phyloP scores from a whole-genome alignment of 2,113 vertebrate species.

The Oryzias curvinotus region DNA sequence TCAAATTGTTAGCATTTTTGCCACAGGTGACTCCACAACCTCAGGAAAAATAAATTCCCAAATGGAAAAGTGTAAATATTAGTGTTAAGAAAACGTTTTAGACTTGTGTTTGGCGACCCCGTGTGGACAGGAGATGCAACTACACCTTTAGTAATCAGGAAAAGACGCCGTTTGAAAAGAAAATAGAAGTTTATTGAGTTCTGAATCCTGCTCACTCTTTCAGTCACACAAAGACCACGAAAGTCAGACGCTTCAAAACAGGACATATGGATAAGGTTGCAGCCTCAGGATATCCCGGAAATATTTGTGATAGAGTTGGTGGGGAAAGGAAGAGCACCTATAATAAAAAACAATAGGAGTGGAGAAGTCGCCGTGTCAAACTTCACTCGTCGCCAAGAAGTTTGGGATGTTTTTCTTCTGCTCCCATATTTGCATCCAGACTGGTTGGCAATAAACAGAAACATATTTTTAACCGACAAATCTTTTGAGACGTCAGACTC shows the following conservation, averaged over 20 bases:
- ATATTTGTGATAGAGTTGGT: constrained; percentile 31
- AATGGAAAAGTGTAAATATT: too few relatives aligned
- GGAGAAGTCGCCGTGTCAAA: too few relatives aligned
- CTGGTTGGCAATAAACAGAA: too few relatives aligned
- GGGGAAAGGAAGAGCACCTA: constrained; percentile 6
- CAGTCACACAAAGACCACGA: constrained; percentile 61
- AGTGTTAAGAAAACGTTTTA: too few relatives aligned
- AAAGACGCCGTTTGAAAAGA: constrained; percentile 63
- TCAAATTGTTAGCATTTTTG: too few relatives aligned
- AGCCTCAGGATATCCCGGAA: constrained; percentile 47
- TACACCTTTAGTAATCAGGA: not conserved
- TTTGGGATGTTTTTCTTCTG: too few relatives aligned
- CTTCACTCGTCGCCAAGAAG: too few relatives aligned
- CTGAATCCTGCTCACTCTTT: constrained; percentile 73
- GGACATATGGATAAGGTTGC: constrained; percentile 59
- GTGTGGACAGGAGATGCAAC: constrained; percentile 2
- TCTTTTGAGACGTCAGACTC: too few relatives aligned
- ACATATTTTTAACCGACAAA: too few relatives aligned
- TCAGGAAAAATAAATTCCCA: too few relatives aligned
- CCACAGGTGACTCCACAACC: too few relatives aligned
- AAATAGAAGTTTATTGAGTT: constrained; percentile 82
- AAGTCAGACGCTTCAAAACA: constrained; percentile 57
- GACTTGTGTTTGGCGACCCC: constrained; percentile 21
- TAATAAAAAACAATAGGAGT: not conserved
- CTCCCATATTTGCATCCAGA: too few relatives aligned